Evolutionary conservation across 2,888 invertebrate species (phyloP), one percentile per base, ranked within the genome.

Genomic region (Calephelis perditalis): DNA sequence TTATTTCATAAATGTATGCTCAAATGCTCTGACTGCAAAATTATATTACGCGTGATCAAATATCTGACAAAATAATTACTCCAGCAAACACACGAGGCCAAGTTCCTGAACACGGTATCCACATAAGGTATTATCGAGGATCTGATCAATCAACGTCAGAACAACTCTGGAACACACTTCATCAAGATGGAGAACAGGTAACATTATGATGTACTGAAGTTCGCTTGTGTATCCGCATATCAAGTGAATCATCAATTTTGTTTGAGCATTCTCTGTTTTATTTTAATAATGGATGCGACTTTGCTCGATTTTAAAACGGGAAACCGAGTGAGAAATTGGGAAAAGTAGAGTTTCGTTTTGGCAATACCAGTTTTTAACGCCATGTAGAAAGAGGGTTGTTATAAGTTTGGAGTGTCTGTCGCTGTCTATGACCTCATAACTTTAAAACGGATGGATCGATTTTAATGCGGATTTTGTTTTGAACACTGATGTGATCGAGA

Each of bases 111-210:
- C 36, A 11, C 9, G 35, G 35, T 15, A 49, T 35, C 49, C 49
- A 7, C 26, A 35, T 15, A 10, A 49, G 49, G 35, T 26, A 49
- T 15, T 49, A 11, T 35, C 26, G 35, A 35, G 52, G 26, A 26
- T n/a, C 60, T 63, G 66, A 68, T 70, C 68, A 64, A 69, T 68
- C 68, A 70, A 67, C 57, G 67, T 71, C 68, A 63, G 60, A 44
- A 56, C 58, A 58, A 61, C 62, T 65, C 64, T 60, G 63, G 61
- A 59, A 59, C 63, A 46, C 64, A 60, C 61, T 70, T 65, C 62
- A 67, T 70, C 69, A 70, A 63, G 52, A 35, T 35, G 47, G 61
- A 61, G 59, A 60, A 65, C 69, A 68, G 69, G 69, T 68, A 67
- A 67, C 61, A 61, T 65, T 59, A 65, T 63, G 63, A 52, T 52